Evolutionary conservation across 2,888 invertebrate genomes (phyloP).

Genomic region (Caenorhabditis sulstoni): DNA sequence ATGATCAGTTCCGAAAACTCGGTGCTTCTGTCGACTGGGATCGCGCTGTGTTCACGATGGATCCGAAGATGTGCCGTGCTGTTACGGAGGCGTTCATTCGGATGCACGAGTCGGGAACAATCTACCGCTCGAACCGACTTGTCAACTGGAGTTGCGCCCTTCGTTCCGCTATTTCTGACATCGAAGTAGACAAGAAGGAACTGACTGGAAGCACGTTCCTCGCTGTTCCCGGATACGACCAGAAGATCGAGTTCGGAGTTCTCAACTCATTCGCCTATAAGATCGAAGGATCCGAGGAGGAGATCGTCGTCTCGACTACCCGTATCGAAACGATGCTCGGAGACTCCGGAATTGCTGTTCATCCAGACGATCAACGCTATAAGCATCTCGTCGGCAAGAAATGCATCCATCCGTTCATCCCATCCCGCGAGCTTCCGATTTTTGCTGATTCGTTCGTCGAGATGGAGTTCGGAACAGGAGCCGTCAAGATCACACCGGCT

Average conservation of each 20-base stretch:
- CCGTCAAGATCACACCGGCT: conserved; percentile 98
- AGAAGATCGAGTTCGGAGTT: conserved; percentile 94
- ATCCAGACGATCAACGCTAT: conserved; percentile 91
- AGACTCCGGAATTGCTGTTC: conserved; percentile 97
- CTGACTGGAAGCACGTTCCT: conserved; percentile 90
- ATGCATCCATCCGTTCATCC: conserved; percentile 91
- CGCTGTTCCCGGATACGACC: conserved; percentile 92
- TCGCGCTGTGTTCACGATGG: conserved; percentile 96
- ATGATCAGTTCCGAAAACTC: conserved; percentile 90
- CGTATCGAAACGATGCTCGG: conserved; percentile 98
- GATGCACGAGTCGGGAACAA: conserved; percentile 90
- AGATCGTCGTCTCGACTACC: conserved; percentile 95
- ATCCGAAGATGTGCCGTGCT: conserved; percentile 89
- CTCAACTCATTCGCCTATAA: conserved; percentile 93
- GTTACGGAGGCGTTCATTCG: conserved; percentile 95
- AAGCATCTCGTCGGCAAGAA: conserved; percentile 81
- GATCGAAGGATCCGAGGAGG: conserved; percentile 86
- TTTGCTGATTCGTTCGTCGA: conserved; percentile 95
- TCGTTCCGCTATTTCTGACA: conserved; percentile 92
- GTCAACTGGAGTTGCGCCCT: conserved; percentile 99
- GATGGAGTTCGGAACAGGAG: conserved; percentile 95
- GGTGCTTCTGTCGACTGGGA: conserved; percentile 97
- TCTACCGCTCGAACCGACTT: conserved; percentile 89
- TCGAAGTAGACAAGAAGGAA: conserved; percentile 91
- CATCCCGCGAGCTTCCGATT: conserved; percentile 88